Conservation (phyloP, 2,888 invertebrate genomes). For the Stenolophus ochropezus region DNA sequence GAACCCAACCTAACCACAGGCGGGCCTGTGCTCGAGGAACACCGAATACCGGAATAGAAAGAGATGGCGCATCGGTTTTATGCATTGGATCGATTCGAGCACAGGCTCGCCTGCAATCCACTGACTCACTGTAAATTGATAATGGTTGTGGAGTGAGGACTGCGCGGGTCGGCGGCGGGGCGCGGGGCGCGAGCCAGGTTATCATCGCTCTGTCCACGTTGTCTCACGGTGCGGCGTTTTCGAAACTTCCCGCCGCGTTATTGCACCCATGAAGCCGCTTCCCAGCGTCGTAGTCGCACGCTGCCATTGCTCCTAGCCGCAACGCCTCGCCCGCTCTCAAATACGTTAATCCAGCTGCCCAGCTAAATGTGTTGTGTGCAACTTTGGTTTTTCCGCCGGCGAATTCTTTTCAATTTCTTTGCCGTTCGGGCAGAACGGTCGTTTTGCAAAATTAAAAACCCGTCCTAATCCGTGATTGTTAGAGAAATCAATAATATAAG, state of each 20-base stretch:
- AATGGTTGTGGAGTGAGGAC: constrained; percentile 66
- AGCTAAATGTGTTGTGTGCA: background rate
- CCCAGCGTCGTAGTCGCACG: background rate
- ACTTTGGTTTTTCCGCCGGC: constrained; percentile 10
- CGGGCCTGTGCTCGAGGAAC: constrained; percentile 71
- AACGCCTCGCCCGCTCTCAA: background rate
- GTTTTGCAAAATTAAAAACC: constrained; percentile 53
- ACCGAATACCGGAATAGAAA: constrained; percentile 74
- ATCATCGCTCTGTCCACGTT: constrained; percentile 47
- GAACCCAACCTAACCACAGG: constrained; percentile 73
- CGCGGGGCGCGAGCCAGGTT: constrained; percentile 42
- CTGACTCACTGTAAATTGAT: constrained; percentile 74
- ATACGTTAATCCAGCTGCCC: background rate
- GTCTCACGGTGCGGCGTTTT: constrained; percentile 36
- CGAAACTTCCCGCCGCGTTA: constrained; percentile 44
- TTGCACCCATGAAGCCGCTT: constrained; percentile 33
- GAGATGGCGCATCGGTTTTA: constrained; percentile 71
- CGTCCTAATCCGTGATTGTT: constrained; percentile 52
- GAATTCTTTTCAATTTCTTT: constrained; percentile 35
- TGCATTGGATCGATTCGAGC: constrained; percentile 72
- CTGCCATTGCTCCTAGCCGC: background rate
- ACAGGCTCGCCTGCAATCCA: constrained; percentile 70
- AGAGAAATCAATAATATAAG: constrained; percentile 56
- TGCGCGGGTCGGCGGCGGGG: background rate
- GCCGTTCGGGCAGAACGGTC: constrained; percentile 4